Conservation (phyloP, 2,113 vertebrate species). For the Eupsittula cactorum region DNA sequence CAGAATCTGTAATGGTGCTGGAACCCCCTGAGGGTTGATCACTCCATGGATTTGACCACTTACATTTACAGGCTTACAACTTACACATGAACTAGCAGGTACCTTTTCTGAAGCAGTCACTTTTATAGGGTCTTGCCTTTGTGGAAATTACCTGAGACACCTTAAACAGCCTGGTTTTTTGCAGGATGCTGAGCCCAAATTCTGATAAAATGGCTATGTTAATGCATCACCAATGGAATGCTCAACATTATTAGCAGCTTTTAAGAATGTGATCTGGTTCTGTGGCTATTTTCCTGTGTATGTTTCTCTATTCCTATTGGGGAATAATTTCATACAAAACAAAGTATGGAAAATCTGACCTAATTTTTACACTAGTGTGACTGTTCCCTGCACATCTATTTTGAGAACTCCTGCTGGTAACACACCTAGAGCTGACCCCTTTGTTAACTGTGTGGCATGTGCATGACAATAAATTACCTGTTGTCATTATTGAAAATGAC, state of each 20-base stretch:
- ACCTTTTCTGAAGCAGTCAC: neutral
- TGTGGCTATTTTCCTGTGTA: neutral
- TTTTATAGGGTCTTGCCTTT: neutral
- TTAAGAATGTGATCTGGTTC: neutral
- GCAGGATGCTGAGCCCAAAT: neutral
- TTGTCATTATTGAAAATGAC: constrained; percentile 72
- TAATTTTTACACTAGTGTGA: neutral
- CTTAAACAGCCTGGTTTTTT: neutral
- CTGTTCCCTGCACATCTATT: constrained; percentile 17
- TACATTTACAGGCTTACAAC: neutral
- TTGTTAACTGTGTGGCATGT: constrained; percentile 40
- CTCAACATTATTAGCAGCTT: neutral
- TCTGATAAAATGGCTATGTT: neutral
- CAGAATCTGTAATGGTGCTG: neutral
- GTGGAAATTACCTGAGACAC: neutral
- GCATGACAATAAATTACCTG: constrained; percentile 66
- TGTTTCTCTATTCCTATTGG: neutral
- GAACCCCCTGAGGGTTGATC: neutral
- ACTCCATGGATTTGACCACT: neutral
- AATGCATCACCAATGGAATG: neutral
- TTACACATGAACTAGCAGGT: neutral
- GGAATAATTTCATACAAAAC: neutral
- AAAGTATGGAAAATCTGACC: neutral
- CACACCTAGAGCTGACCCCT: constrained; percentile 26
- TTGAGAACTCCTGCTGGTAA: constrained; percentile 20